Conservation (phyloP, 1,140 invertebrate genomes). For the Heterodera schachtii region DNA sequence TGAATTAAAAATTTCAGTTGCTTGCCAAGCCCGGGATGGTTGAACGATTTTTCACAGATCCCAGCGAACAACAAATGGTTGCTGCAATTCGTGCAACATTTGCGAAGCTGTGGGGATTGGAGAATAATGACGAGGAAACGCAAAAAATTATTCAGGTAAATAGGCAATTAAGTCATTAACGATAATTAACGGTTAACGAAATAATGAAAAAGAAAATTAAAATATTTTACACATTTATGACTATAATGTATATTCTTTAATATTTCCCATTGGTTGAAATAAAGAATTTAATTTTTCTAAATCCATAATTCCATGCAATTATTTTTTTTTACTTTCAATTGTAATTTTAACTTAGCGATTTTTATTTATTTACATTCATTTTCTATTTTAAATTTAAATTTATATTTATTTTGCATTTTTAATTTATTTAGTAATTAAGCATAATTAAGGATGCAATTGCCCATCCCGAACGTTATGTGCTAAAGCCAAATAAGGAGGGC, state of each 20-base stretch:
- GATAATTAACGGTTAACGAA: too few relatives aligned
- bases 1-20: slow-evolving; percentile 32
- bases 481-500: slow-evolving; percentile 92
- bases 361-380: too few relatives aligned
- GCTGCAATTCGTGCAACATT: slow-evolving; percentile 78
- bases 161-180: too few relatives aligned
- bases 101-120: slow-evolving; percentile 84
- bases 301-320: too few relatives aligned
- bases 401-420: too few relatives aligned
- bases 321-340: too few relatives aligned
- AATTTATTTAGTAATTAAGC: too few relatives aligned
- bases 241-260: slow-evolving; percentile 39
- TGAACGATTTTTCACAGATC: slow-evolving; percentile 72
- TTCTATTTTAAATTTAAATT: too few relatives aligned
- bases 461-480: slow-evolving; percentile 81
- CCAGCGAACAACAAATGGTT: slow-evolving; percentile 67
- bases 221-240: too few relatives aligned
- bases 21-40: slow-evolving; percentile 72
- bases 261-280: too few relatives aligned
- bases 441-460: slow-evolving; percentile 79
- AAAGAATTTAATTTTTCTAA: too few relatives aligned
- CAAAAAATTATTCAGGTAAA: slow-evolving; percentile 44
- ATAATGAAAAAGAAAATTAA: not conserved
- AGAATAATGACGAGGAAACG: slow-evolving; percentile 67
- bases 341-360: too few relatives aligned